Percentiles rank a stretch among this genome's conserved stretches.
Evolutionary conservation across 2,888 invertebrate genomes (phyloP).

Genomic region (Saturnia pavonia): DNA sequence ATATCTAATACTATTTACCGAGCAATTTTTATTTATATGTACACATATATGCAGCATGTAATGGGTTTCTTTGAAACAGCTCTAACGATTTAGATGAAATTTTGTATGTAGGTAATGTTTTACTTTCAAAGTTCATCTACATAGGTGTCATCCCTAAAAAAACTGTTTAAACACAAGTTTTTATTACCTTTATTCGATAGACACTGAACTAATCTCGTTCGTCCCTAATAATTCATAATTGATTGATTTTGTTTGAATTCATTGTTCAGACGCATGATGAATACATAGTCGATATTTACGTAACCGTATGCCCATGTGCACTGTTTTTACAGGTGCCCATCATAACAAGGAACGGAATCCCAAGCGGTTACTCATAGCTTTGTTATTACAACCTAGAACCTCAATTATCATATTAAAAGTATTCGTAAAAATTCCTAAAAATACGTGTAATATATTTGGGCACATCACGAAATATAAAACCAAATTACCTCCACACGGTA

Average conservation of each 20-base stretch:
- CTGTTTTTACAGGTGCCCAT: constrained; percentile 18
- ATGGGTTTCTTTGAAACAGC: too few relatives aligned
- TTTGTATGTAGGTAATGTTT: too few relatives aligned
- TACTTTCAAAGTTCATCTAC: too few relatives aligned
- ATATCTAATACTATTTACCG: too few relatives aligned
- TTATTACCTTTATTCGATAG: not conserved
- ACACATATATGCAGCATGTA: too few relatives aligned
- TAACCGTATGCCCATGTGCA: constrained; percentile 2
- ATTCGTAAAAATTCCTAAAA: not conserved
- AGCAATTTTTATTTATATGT: too few relatives aligned
- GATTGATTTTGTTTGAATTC: too few relatives aligned
- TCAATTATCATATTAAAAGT: not conserved
- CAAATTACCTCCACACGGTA: not conserved
- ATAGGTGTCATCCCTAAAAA: too few relatives aligned
- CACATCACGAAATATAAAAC: not conserved
- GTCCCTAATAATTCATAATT: not conserved
- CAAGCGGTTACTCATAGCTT: not conserved
- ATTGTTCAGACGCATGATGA: not conserved
- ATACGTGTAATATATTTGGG: not conserved
- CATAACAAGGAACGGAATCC: constrained; percentile 7
- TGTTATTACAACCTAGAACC: constrained; percentile 1
- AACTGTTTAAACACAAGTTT: too few relatives aligned
- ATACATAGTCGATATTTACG: not conserved
- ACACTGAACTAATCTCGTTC: not conserved
- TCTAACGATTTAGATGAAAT: too few relatives aligned